A percentile compares a stretch with the other conserved stretches of the same genome.
Conservation (phyloP, 2,113 vertebrate species). For the Tympanuchus pallidicinctus region DNA sequence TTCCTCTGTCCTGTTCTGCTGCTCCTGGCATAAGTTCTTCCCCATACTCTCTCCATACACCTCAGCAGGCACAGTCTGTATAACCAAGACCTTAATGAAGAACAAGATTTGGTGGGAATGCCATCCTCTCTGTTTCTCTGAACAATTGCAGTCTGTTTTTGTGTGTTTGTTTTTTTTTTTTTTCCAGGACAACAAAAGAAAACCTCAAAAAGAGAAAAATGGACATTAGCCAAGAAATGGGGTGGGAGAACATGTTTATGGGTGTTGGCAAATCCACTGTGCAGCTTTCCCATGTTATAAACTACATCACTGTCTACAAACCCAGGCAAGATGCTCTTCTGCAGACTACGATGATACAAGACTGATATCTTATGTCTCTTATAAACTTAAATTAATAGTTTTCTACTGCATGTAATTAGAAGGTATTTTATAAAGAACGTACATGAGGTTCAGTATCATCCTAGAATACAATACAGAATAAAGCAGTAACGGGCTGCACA, state of each 20-base stretch:
- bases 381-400: background rate
- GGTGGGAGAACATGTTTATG: background rate
- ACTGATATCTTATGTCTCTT: background rate
- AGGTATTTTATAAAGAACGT: background rate
- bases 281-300: constrained; percentile 1
- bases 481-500: background rate
- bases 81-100: background rate
- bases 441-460: background rate
- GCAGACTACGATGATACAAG: background rate
- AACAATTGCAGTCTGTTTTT: background rate
- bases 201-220: constrained; percentile 20
- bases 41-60: background rate
- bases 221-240: background rate
- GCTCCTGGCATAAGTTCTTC: background rate
- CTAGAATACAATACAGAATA: background rate
- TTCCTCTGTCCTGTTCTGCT: background rate
- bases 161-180: background rate
- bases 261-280: constrained; percentile 17
- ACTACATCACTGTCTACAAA: background rate
- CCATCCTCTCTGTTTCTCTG: background rate
- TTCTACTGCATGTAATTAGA: background rate
- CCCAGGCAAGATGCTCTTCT: background rate
- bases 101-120: background rate
- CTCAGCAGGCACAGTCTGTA: background rate
- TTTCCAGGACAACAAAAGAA: constrained; percentile 7